Evolutionary conservation across 2,113 vertebrate genomes (phyloP), one percentile per base, ranked within the genome.

Genomic region (Ptychochromis oligacanthus): DNA sequence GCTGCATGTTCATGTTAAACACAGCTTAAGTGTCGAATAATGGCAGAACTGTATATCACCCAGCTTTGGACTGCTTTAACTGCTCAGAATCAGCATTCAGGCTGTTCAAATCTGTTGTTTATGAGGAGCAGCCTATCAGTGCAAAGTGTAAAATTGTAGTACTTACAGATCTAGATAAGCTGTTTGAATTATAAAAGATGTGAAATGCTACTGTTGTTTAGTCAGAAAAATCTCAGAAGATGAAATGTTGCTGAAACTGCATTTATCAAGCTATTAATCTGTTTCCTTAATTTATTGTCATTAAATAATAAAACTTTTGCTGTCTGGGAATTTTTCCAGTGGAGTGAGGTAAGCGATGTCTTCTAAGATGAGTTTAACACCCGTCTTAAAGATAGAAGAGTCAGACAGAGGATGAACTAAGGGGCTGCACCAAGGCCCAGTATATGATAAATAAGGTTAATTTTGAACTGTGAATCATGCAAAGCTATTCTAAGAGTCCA

Each of bases 21-120:
- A 40, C 61, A 14, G 34, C 61, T 64, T 64, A n/a, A 15, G 13
- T n/a, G 40, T 65, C 36, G 22, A 14, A 65, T 24, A 40, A 65
- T 15, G 15, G 61, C 7, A 65, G 24, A n/a, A 0, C 12, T 4
- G 0, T 15, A 43, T 18, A 3, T n/a, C 0, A 24, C 28, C 28
- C 43, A 65, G 40, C n/a, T 46, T 0, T 36, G 34, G 4, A 36
- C 34, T 36, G 28, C 4, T 31, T 31, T 31, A 31, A 31, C 2
- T 31, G 28, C 28, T 31, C 28, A 31, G 28, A 31, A 3, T 36
- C 36, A 5, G 36, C 36, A 36, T 8, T 36, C 36, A 8, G 36
- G 36, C 36, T 36, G 6, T 36, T 40, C 40, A 70, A 70, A 0
- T 40, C 0, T 28, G 28, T 70, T 12, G 8, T 49, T 70, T 28